Evolutionary conservation across 2,888 invertebrate species (phyloP).

Genomic region (Heliconius ethilla): DNA sequence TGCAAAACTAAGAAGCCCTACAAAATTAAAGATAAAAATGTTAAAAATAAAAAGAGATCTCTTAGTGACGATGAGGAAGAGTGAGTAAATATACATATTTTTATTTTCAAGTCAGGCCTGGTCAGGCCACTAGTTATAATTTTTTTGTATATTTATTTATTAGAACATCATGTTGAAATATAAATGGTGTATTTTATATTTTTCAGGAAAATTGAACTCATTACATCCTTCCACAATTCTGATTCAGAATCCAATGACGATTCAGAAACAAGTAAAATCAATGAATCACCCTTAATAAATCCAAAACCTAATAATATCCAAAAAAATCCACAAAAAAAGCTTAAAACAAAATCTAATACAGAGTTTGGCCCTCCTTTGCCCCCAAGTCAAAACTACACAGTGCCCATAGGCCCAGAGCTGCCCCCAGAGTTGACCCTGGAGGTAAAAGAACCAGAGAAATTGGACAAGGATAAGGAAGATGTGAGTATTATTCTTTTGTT

Average conservation of each 20-base stretch:
- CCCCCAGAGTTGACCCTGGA: conserved; percentile 53
- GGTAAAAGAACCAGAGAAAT: conserved; percentile 49
- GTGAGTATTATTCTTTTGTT: conserved; percentile 48
- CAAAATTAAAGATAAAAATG: conserved; percentile 48
- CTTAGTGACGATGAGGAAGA: conserved; percentile 69
- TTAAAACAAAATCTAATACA: conserved; percentile 56
- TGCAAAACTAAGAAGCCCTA: conserved; percentile 46
- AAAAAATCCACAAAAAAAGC: conserved; percentile 57
- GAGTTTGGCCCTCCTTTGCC: conserved; percentile 71
- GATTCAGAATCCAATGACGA: conserved; percentile 81
- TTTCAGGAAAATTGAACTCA: conserved; percentile 81
- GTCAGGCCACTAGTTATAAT: too few species aligned
- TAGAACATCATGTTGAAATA: too few species aligned
- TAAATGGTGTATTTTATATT: conserved; percentile 14
- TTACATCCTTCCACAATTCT: conserved; percentile 80
- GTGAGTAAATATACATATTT: conserved; percentile 54
- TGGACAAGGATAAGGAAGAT: conserved; percentile 50
- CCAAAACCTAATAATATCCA: conserved; percentile 49
- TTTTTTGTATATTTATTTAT: too few species aligned
- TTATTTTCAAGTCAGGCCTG: neutral
- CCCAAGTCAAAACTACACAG: conserved; percentile 62
- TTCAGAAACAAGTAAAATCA: conserved; percentile 54
- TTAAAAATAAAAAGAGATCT: conserved; percentile 53
- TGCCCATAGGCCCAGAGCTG: conserved; percentile 72
- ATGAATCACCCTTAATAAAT: conserved; percentile 23